Conservation (phyloP, 2,797 vertebrate species). For the Betta splendens region DNA sequence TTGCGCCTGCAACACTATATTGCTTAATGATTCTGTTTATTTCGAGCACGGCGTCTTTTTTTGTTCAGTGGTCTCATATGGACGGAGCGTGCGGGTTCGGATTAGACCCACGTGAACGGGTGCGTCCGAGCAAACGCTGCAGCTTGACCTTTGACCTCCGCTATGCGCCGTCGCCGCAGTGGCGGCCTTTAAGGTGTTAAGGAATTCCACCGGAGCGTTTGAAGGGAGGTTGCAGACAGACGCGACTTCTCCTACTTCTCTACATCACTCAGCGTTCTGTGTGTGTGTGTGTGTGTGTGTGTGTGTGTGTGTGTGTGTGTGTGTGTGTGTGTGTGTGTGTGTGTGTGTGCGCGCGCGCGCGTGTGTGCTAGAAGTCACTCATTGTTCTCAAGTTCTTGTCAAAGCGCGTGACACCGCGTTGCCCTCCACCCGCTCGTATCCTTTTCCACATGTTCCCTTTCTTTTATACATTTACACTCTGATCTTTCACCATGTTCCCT, state of each 20-base stretch:
- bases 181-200: constrained; percentile 14
- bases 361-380: constrained; percentile 22
- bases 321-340: too few relatives aligned
- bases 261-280: constrained; percentile 27
- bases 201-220: constrained; percentile 22
- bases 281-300: too few relatives aligned
- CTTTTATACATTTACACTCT: too few relatives aligned
- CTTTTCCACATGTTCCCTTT: not conserved
- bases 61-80: constrained; percentile 27
- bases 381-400: constrained; percentile 7
- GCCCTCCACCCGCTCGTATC: constrained; percentile 9
- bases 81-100: constrained; percentile 19
- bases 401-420: not conserved
- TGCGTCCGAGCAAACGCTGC: constrained; percentile 24
- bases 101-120: constrained; percentile 28
- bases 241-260: constrained; percentile 20
- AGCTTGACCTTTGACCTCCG: constrained; percentile 39
- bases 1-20: constrained; percentile 20
- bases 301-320: too few relatives aligned
- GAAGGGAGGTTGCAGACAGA: constrained; percentile 21
- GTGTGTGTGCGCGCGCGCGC: too few relatives aligned
- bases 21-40: constrained; percentile 43
- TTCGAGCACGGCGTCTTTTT: constrained; percentile 10
- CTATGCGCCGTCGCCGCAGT: constrained; percentile 7
- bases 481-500: constrained; percentile 1